Evolutionary conservation across 2,797 vertebrate genomes (phyloP), one percentile per base, ranked within the genome.

Genomic region (Eulemur albifrons): DNA sequence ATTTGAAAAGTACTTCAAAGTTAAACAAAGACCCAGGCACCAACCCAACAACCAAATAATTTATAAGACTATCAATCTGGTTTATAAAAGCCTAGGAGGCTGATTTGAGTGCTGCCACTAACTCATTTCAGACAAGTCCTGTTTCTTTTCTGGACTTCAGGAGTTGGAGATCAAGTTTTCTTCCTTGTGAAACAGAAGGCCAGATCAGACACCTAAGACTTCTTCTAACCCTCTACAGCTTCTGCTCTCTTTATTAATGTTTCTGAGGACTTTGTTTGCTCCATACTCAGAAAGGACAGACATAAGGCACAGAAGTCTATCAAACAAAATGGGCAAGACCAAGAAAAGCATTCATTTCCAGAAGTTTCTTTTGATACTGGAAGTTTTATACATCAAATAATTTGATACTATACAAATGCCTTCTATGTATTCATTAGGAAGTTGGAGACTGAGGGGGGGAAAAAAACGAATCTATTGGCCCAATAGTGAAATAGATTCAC

Each of bases 1-100:
- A 84, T 50, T 59, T 75, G 9, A 95, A n/a, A 96, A 91, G 70
- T 48, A 88, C 25, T 72, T 82, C 48, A 88, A 90, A 94, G 65
- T 52, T 88, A 70, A 89, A 69, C 38, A 81, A 88, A 80, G 63
- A 72, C 76, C 81, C 12, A 69, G 35, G 69, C 50, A 81, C 9
- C 40, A 84, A 73, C 4, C 43, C 61, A 95, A 72, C 59, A 84
- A 86, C 75, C 63, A 70, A 73, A 25, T 67, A 90, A 69, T 45
- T 81, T 81, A 84, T 0, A 93, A 70, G 80, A 38, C 30, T 70
- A 57, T 61, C 93, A 82, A 83, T 50, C 17, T 82, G 30, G 57
- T 73, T 67, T 90, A 12, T 38, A 77, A 87, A 91, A 94, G 30
- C 14, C 15, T 15, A 3, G 48, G 15, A 85, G 69, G 52, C n/a